These are phyloP conservation scores for Nilaparvata lugens DNA, from an alignment of 1,140 invertebrate genomes.

Conservation along the genomic window DNA sequence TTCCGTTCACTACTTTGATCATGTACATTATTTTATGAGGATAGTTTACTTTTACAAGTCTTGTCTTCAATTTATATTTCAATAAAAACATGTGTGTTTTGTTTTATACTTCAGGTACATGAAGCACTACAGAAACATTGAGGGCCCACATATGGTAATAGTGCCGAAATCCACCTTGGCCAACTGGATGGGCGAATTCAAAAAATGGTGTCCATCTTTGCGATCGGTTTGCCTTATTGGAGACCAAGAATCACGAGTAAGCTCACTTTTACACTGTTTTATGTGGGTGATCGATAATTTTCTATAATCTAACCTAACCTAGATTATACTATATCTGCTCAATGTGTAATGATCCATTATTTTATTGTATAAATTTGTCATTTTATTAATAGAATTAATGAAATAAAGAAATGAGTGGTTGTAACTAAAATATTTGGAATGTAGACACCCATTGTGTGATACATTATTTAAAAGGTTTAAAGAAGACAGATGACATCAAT, in stretches of 20 bases:
- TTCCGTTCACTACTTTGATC: neutral
- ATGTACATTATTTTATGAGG: neutral
- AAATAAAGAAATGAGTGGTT: too few relatives aligned
- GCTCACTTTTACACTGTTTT: conserved; percentile 21
- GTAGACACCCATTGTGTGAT: too few relatives aligned
- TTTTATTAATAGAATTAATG: too few relatives aligned
- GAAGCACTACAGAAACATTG: conserved; percentile 93
- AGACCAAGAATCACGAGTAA: conserved; percentile 82
- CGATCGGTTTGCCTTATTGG: conserved; percentile 93
- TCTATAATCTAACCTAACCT: too few relatives aligned
- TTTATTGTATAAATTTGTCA: too few relatives aligned
- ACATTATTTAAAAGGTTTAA: too few relatives aligned
- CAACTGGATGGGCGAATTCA: conserved; percentile 99
- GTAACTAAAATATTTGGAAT: too few relatives aligned
- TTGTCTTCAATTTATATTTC: neutral
- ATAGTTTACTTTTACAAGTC: neutral
- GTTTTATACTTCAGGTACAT: conserved; percentile 71
- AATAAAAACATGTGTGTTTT: neutral
- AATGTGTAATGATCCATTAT: too few relatives aligned
- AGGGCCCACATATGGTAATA: conserved; percentile 97
- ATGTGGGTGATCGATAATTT: too few relatives aligned
- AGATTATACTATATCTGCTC: too few relatives aligned
- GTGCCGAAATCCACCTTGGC: conserved; percentile 97
- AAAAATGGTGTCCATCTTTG: conserved; percentile 93
- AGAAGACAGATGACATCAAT: too few relatives aligned